Evolutionary conservation across 2,888 invertebrate species (phyloP), one percentile per base, ranked within the genome.

Genomic region (Chalcis sispes): DNA sequence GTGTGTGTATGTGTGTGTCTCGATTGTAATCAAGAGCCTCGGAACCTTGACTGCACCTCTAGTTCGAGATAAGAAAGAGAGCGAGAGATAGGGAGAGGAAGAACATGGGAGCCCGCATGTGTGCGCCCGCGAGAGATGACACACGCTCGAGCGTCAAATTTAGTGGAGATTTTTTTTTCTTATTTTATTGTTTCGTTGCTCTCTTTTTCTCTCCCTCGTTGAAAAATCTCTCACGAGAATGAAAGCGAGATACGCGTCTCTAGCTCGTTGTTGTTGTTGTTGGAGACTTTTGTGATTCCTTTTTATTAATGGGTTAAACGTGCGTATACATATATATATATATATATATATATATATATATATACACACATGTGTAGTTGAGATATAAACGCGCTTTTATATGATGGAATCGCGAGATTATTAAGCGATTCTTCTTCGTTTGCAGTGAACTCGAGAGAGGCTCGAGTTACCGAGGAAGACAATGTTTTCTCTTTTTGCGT

Each of bases 1-100:
- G 8, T 15, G n/a, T 29, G 52, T 23, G 40, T 20, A 10, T 18
- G 40, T 23, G 27, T 8, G 20, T 10, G 67, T 46, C 61, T 67
- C 72, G 76, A 76, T 76, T 72, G 72, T 67, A 69, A 72, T 72
- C 76, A 72, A 72, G 66, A 72, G 52, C n/a, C n/a, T n/a, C n/a
- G n/a, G n/a, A n/a, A n/a, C n/a, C n/a, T n/a, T n/a, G 25, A 59
- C 32, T 46, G 36, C 40, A 54, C 74, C 66, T 58, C 50, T 56
- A 59, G 72, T 8, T 52, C 1, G 32, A n/a, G n/a, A n/a, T n/a
- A n/a, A n/a, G n/a, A n/a, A n/a, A n/a, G n/a, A n/a, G n/a, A n/a
- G n/a, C n/a, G n/a, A n/a, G n/a, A n/a, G n/a, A n/a, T n/a, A n/a
- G n/a, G n/a, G n/a, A n/a, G n/a, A n/a, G n/a, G 13, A 2, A 13